These are phyloP conservation scores for Neofelis nebulosa DNA, from an alignment of 2,113 vertebrate genomes.

Conservation along the genomic window DNA sequence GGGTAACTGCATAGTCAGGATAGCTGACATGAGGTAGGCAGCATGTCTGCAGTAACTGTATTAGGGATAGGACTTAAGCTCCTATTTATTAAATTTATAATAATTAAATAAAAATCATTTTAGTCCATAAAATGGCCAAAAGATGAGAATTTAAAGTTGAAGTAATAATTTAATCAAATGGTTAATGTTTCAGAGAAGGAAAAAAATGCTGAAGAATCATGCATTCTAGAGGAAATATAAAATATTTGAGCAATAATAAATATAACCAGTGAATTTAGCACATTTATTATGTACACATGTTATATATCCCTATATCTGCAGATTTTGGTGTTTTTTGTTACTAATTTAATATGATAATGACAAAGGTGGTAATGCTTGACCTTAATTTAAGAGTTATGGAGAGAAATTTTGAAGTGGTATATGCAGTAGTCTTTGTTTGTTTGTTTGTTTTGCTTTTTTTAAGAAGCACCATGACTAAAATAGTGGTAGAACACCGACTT, in stretches of 20 bases:
- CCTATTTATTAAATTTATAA: not conserved
- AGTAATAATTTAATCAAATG: not conserved
- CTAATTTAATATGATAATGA: not conserved
- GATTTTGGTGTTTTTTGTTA: not conserved
- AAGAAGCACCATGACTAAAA: not conserved
- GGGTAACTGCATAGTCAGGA: fast-evolving
- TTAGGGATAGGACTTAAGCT: not conserved
- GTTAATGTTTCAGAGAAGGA: not conserved
- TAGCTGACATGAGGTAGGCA: not conserved
- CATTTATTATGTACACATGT: not conserved
- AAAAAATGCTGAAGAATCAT: not conserved
- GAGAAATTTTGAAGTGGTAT: not conserved
- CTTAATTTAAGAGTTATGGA: not conserved
- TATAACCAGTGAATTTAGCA: not conserved
- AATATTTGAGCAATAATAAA: not conserved
- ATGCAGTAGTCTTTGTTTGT: not conserved
- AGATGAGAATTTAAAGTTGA: not conserved
- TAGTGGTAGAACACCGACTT: not conserved
- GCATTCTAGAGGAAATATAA: not conserved
- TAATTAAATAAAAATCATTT: not conserved
- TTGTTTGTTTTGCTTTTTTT: not conserved
- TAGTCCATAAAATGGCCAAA: not conserved
- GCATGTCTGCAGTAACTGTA: not conserved
- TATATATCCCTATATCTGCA: not conserved
- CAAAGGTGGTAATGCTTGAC: not conserved